Evolutionary conservation across 1,140 invertebrate species (phyloP).

Genomic region (Bursaphelenchus mucronatus): DNA sequence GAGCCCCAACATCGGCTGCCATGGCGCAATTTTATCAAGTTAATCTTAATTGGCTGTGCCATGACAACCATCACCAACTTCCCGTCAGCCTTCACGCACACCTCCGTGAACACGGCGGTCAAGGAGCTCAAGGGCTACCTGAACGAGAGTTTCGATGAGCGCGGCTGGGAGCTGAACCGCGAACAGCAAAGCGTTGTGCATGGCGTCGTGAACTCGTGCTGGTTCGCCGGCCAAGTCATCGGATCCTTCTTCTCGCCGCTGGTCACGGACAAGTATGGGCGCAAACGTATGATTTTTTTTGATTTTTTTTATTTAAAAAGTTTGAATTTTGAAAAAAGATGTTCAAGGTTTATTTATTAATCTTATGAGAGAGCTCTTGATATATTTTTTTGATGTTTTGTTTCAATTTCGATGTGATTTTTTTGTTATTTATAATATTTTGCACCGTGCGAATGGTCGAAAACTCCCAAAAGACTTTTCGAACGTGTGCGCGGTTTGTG

Average conservation of each 20-base stretch:
- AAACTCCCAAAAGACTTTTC: no score
- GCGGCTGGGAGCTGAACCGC: constrained; percentile 79
- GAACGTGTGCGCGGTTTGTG: no score
- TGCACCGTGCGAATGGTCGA: no score
- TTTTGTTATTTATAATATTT: not conserved
- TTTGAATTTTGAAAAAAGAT: constrained; percentile 1
- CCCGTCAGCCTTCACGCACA: constrained; percentile 38
- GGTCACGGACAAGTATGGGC: constrained; percentile 51
- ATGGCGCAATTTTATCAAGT: constrained; percentile 19
- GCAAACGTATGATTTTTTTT: constrained; percentile 40
- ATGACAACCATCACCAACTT: constrained; percentile 58
- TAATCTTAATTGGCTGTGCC: constrained; percentile 44
- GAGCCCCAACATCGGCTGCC: no score
- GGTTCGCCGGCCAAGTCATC: constrained; percentile 60
- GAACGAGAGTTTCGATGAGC: constrained; percentile 77
- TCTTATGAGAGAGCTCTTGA: no score
- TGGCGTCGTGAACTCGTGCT: constrained; percentile 64
- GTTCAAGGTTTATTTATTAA: no score
- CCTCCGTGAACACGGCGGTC: constrained; percentile 64
- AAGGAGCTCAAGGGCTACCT: constrained; percentile 95
- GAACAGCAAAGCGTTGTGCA: constrained; percentile 63
- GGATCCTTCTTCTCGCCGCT: constrained; percentile 51
- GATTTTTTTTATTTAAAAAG: constrained; percentile 17
- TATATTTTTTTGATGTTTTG: no score
- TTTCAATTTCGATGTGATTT: no score